Evolutionary conservation across 2,113 vertebrate genomes (phyloP), one percentile per base, ranked within the genome.

Genomic region (Prietella phreatophila): DNA sequence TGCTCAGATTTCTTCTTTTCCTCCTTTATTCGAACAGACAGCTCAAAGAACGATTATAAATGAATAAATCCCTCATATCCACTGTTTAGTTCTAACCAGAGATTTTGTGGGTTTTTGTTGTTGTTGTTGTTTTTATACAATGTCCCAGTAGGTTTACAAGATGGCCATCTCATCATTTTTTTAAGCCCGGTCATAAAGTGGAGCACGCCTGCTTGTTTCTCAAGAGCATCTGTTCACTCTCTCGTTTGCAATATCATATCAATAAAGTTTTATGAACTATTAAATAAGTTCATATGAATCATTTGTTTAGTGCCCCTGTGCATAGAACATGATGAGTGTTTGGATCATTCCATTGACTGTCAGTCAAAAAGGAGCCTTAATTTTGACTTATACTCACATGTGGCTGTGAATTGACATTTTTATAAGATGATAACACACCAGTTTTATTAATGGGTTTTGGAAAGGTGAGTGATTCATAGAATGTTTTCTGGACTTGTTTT

Each of bases 181-280:
- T 42, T 76, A 2, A 80, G n/a, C 27, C 27, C 4, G 56, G 13
- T 55, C 69, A 69, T 79, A 84, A 88, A 88, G 80, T 55, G 4
- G 30, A 84, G 71, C 71, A 56, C 42, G 82, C 27, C 73, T 79
- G 80, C 87, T 85, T 67, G 73, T 75, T 82, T 84, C 61, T 88
- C 58, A 39, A 80, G 87, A 67, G 73, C 82, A 84, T 85, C 87
- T 80, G 82, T 55, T 79, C 87, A n/a, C 33, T 83, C 73, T 50
- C 60, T 79, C 73, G 76, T 81, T 87, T 76, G 82, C 87, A 88
- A 79, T 84, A 87, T 87, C 75, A 85, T 69, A 39, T 86, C 67
- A 55, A 58, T 86, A 88, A 67, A 90, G 55, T 83, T 88, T 80
- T 86, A 84, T 84, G 84, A 83, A 83, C 61, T 80, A 75, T 88